These are phyloP conservation scores for Lepidostoma basale DNA, from an alignment of 1,140 invertebrate species.

Conservation along the genomic window DNA sequence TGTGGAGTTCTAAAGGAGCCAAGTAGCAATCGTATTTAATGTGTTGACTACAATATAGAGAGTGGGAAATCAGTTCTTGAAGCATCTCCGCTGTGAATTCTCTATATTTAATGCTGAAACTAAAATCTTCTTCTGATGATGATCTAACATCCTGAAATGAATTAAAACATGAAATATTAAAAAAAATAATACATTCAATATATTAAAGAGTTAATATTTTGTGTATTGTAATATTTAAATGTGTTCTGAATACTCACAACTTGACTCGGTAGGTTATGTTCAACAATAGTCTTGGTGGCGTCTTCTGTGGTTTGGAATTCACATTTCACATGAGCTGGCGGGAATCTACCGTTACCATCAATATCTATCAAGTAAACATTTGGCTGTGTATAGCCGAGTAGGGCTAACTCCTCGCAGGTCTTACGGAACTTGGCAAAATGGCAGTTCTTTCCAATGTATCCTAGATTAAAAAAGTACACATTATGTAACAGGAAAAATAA, in stretches of 20 bases:
- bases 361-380: constrained; percentile 92
- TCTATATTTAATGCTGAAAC: constrained; percentile 83
- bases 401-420: constrained; percentile 89
- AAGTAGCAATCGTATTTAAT: constrained; percentile 92
- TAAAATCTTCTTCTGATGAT: constrained; percentile 75
- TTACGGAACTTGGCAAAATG: constrained; percentile 89
- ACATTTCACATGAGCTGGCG: constrained; percentile 88
- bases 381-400: constrained; percentile 82
- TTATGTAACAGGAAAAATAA: background rate
- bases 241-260: constrained; percentile 57
- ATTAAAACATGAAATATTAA: background rate
- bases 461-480: constrained; percentile 45
- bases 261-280: constrained; percentile 90
- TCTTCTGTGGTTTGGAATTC: constrained; percentile 86
- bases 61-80: constrained; percentile 86
- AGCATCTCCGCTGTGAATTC: constrained; percentile 90
- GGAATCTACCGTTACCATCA: constrained; percentile 89
- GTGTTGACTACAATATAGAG: constrained; percentile 86
- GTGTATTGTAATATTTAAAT: background rate
- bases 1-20: constrained; percentile 84
- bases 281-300: constrained; percentile 88
- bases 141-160: constrained; percentile 74
- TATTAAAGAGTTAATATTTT: background rate
- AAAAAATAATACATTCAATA: background rate
- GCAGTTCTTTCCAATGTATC: constrained; percentile 89